These are phyloP conservation scores for Phortica variegata DNA, from an alignment of 1,140 invertebrate species.

Conservation along the genomic window DNA sequence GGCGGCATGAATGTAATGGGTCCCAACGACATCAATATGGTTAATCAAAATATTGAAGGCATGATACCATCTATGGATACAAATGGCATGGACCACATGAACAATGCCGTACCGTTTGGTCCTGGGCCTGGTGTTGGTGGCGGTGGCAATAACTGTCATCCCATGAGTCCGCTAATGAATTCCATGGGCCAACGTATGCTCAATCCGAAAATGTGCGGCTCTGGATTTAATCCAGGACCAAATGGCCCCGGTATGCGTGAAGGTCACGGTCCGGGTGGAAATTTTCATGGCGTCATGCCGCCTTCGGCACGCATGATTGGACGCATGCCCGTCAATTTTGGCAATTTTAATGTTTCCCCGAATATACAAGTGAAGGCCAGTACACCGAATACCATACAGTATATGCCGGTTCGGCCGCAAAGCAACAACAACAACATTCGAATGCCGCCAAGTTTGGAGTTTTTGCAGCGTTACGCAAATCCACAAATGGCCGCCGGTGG, in stretches of 20 bases:
- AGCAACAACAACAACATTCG: slow-evolving; percentile 65
- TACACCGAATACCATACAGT: slow-evolving; percentile 97
- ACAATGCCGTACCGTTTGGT: slow-evolving; percentile 12
- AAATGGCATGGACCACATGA: slow-evolving; percentile 37
- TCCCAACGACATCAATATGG: slow-evolving; percentile 52
- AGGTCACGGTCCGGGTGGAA: slow-evolving; percentile 47
- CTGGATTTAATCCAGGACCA: slow-evolving; percentile 41
- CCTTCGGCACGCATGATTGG: slow-evolving; percentile 58
- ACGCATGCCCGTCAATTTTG: slow-evolving; percentile 50
- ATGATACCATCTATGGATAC: slow-evolving; percentile 49
- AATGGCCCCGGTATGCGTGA: slow-evolving; percentile 42
- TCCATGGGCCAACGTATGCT: slow-evolving; percentile 44
- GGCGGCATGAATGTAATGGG: slow-evolving; percentile 54
- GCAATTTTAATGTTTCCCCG: slow-evolving; percentile 57
- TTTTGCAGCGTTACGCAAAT: slow-evolving; percentile 84
- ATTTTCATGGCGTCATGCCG: slow-evolving; percentile 56
- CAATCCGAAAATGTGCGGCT: slow-evolving; percentile 58
- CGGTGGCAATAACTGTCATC: slow-evolving; percentile 24
- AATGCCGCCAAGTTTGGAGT: slow-evolving; percentile 88
- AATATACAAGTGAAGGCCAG: slow-evolving; percentile 93
- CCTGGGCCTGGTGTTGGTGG: slow-evolving; percentile 12
- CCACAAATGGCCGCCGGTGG: slow-evolving; percentile 65
- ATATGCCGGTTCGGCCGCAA: slow-evolving; percentile 88
- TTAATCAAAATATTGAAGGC: slow-evolving; percentile 35
- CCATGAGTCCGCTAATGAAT: slow-evolving; percentile 33